These are phyloP conservation scores for Neoarius graeffei DNA, from an alignment of 2,113 vertebrate genomes.

Conservation along the genomic window DNA sequence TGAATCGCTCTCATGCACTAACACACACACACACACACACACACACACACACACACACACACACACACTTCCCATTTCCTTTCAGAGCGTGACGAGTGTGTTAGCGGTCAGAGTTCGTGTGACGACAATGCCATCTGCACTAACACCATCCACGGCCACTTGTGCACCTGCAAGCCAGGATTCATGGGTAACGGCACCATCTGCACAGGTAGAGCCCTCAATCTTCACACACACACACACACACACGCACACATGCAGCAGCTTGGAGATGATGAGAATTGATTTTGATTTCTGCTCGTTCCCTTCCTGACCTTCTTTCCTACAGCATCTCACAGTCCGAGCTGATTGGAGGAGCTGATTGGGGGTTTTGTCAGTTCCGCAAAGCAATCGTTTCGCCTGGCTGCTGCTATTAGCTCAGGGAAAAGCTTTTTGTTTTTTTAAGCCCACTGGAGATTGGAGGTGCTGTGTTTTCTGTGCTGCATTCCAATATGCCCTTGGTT, in stretches of 20 bases:
- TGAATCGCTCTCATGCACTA: not conserved
- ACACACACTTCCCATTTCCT: not conserved
- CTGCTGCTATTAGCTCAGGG: slow-evolving; percentile 24
- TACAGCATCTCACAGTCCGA: not conserved
- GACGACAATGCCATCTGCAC: slow-evolving; percentile 92
- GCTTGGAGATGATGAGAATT: slow-evolving; percentile 57
- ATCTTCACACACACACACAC: not conserved
- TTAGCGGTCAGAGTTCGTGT: slow-evolving; percentile 78
- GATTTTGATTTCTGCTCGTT: slow-evolving; percentile 50
- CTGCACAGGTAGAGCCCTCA: slow-evolving; percentile 81
- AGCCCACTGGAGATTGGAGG: not conserved
- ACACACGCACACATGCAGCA: slow-evolving; percentile 40
- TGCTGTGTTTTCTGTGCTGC: not conserved
- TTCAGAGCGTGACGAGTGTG: slow-evolving; percentile 89
- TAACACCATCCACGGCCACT: slow-evolving; percentile 90
- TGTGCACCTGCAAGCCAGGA: slow-evolving; percentile 93
- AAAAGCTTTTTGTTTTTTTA: not conserved
- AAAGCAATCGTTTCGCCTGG: slow-evolving; percentile 27
- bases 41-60: too few relatives aligned
- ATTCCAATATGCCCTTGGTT: not conserved
- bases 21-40: not conserved
- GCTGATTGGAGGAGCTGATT: slow-evolving; percentile 18
- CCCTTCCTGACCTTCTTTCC: not conserved
- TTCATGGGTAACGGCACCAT: slow-evolving; percentile 91
- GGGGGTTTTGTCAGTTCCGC: not conserved